phyloP scores from a whole-genome alignment of 2,888 invertebrate species.

The Hesperia comma region DNA sequence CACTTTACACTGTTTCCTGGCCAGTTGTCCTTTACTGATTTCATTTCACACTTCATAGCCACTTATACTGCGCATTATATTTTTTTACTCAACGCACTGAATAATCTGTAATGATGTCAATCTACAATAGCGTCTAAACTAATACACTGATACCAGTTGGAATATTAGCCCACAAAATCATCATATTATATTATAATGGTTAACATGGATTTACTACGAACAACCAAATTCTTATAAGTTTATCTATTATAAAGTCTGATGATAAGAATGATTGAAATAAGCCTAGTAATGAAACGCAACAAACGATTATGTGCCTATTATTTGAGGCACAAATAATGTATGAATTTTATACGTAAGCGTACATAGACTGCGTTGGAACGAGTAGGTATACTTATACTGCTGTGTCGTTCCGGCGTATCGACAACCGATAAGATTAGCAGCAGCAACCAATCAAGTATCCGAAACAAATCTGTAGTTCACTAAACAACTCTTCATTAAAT shows the following conservation, averaged over 20 bases:
- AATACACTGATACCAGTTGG: slow-evolving; percentile 46
- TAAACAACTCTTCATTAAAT: neutral
- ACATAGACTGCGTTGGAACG: slow-evolving; percentile 63
- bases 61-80: slow-evolving; percentile 50
- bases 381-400: slow-evolving; percentile 36
- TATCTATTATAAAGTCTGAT: neutral
- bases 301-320: slow-evolving; percentile 25
- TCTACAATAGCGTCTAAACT: neutral
- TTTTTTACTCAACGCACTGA: slow-evolving; percentile 6
- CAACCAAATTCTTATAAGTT: neutral
- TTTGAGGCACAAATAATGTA: slow-evolving; percentile 7
- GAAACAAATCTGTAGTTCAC: slow-evolving; percentile 38
- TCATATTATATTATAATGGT: slow-evolving; percentile 16
- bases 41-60: slow-evolving; percentile 63
- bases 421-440: slow-evolving; percentile 71
- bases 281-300: slow-evolving; percentile 6
- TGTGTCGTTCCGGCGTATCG: slow-evolving; percentile 69
- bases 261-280: neutral
- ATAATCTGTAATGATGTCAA: neutral
- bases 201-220: slow-evolving; percentile 2
- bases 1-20: slow-evolving; percentile 61
- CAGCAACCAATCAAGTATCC: slow-evolving; percentile 59
- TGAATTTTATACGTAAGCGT: slow-evolving; percentile 36
- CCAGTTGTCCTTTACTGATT: slow-evolving; percentile 54
- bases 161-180: slow-evolving; percentile 50